These are phyloP conservation scores for Eupithecia insigniata DNA, from an alignment of 2,888 invertebrate species.

Conservation along the genomic window DNA sequence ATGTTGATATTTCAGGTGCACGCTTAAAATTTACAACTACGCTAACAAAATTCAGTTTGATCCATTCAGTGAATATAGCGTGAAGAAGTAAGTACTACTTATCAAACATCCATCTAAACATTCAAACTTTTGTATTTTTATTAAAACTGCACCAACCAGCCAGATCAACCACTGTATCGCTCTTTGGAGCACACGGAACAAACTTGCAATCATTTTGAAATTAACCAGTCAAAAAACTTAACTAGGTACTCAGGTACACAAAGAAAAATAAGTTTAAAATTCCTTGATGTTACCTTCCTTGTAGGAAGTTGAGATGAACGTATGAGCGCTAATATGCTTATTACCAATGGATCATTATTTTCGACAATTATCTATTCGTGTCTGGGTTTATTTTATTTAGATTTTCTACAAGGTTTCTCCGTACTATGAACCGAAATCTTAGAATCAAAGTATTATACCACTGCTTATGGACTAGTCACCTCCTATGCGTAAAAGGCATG, in stretches of 20 bases:
- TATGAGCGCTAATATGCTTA: background rate
- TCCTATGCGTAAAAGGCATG: background rate
- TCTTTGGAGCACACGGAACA: background rate
- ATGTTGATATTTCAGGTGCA: background rate
- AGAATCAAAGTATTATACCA: background rate
- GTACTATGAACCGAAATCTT: background rate
- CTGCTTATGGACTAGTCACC: background rate
- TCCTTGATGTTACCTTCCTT: conserved; percentile 27
- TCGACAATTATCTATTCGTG: background rate
- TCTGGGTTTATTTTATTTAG: background rate
- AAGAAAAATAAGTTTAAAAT: conserved; percentile 19
- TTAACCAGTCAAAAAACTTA: background rate
- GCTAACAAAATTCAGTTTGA: background rate
- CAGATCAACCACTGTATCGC: background rate
- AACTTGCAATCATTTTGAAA: background rate
- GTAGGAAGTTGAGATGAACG: conserved; percentile 21
- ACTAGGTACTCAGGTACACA: background rate
- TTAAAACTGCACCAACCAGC: background rate
- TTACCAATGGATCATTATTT: background rate
- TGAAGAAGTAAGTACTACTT: too few relatives aligned
- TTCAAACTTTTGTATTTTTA: background rate
- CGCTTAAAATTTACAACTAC: background rate
- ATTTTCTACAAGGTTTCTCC: background rate
- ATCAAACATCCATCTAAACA: background rate
- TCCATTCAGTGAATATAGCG: background rate